Conservation (phyloP, 2,113 vertebrate species). For the Pagrus major region DNA sequence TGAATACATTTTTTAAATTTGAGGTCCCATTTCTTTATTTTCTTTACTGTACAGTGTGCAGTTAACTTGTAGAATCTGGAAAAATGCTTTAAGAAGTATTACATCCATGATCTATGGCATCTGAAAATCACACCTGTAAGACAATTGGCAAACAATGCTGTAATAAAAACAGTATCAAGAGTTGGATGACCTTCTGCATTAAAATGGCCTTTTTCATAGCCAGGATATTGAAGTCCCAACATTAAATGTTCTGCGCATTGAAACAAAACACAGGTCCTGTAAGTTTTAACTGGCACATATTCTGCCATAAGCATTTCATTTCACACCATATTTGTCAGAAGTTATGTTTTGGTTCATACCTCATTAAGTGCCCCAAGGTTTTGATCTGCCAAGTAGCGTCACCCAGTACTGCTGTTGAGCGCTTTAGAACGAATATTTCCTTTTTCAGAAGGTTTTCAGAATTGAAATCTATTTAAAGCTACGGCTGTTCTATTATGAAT, state of each 20-base stretch:
- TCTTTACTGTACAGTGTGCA: not conserved
- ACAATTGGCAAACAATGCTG: not conserved
- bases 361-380: not conserved
- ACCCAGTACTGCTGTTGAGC: not conserved
- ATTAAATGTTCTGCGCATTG: not conserved
- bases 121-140: not conserved
- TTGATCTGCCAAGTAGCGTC: not conserved
- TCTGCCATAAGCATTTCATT: not conserved
- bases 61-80: not conserved
- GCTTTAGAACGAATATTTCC: constrained; percentile 16
- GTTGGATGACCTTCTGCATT: not conserved
- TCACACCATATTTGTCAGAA: not conserved
- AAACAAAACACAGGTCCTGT: not conserved
- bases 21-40: not conserved
- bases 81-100: not conserved
- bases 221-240: not conserved
- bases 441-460: constrained; percentile 25
- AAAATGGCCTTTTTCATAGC: not conserved
- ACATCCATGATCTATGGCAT: not conserved
- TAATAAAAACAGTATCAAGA: not conserved
- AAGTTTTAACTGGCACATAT: constrained; percentile 5
- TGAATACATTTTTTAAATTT: not conserved
- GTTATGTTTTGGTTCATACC: constrained; percentile 6
- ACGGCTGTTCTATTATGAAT: constrained; percentile 65
- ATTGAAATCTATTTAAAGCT: constrained; percentile 65